Evolutionary conservation across 2,888 invertebrate species (phyloP), one percentile per base, ranked within the genome.

Genomic region (Odiellus spinosus): DNA sequence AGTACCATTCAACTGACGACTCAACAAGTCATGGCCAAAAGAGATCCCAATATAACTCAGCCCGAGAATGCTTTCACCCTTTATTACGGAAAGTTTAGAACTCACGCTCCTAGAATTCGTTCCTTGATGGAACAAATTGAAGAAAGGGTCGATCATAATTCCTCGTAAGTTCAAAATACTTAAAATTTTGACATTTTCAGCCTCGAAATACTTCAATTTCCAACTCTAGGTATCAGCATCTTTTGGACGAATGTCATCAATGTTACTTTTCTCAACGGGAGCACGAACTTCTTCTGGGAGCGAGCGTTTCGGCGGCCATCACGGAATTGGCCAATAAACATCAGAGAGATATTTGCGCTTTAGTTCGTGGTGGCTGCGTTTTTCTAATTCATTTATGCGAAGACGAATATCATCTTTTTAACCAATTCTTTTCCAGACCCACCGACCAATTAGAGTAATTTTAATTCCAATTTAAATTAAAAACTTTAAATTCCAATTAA

Each of bases 51-150:
- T 3, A 53, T 62, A 8, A 58, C 57, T 44, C 56, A 59, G 34
- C 57, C 56, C n/a, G 68, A 69, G 49, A 67, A 69, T 56, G 26
- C 83, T 77, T 70, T 88, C 81, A 41, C 76, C 76, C 33, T 93
- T 39, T 70, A 87, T 61, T 96, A 95, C 62, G 93, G 93, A 1
- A 87, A 90, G 67, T 96, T 95, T 64, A 85, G 91, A 64, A 82
- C 86, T 0, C 82, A 85, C n/a, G 80, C 93, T 0, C 78, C 82
- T 0, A 82, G 86, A 62, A 73, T 91, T 1, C 82, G 77, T 59
- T 74, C 77, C 49, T 74, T 95, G 8, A 79, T 91, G 39, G 75
- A 77, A 51, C 77, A 88, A 58, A 73, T 95, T 20, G 93, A 95
- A 65, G 70, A 74, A 1, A 74, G 88, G 45, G 72, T 79, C 0